phyloP scores from a whole-genome alignment of 2,888 invertebrate species.

The Spisula solida region DNA sequence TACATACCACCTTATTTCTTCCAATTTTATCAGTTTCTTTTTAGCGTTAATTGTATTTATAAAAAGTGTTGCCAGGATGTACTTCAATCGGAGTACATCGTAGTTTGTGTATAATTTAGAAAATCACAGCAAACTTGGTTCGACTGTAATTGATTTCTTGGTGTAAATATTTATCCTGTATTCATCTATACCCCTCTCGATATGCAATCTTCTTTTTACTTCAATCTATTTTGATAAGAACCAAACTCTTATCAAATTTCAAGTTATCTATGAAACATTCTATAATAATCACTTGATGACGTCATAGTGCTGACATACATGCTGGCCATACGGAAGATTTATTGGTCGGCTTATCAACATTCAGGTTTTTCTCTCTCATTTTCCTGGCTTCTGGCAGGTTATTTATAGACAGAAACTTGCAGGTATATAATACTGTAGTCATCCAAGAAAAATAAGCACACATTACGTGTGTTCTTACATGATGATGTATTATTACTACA shows the following conservation, averaged over 20 bases:
- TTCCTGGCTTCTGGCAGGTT: conserved; percentile 2
- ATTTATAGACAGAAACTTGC: conserved; percentile 2
- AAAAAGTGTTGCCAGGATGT: neutral
- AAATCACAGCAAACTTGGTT: neutral
- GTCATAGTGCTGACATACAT: neutral
- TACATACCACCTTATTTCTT: no score
- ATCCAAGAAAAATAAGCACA: neutral
- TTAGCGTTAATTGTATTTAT: neutral
- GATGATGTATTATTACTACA: no score
- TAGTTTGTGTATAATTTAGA: neutral
- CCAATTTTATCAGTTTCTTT: no score
- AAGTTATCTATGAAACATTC: neutral
- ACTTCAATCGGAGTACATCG: neutral
- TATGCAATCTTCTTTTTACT: neutral
- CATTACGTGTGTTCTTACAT: neutral
- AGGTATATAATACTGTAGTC: neutral
- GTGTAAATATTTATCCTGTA: neutral
- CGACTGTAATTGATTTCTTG: neutral
- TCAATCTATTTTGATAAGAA: conserved; percentile 1
- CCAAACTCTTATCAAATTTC: neutral
- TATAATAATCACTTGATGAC: neutral
- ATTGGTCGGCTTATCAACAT: conserved; percentile 1
- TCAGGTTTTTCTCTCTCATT: conserved; percentile 17
- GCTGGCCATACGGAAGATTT: neutral
- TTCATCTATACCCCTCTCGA: neutral